Base-by-base conservation (phyloP, 2,888 invertebrate species). In the Xestia rhomboidea region DNA sequence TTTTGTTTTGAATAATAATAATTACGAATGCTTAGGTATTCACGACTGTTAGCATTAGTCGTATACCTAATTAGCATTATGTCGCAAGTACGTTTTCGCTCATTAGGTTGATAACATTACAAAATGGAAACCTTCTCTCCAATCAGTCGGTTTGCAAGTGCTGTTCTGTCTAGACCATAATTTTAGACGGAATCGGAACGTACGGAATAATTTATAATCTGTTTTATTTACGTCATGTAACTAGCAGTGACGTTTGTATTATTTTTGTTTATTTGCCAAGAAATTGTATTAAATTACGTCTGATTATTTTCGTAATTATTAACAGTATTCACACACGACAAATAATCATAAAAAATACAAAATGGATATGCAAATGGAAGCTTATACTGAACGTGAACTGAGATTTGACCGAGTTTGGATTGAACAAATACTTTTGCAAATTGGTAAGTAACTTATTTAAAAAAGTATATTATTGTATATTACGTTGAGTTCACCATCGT, bases 391-490 rank as follows among this genome's bases (percentile, higher is more conserved):
- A 24, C 87, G 84, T 51, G 92, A 92, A 78, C 76, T 93, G 5
- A 88, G 88, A 27, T 93, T 93, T 73, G 91, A 95, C 77, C 87
- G 86, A 41, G 87, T 64, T 30, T 92, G 91, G 90, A 87, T 95
- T 51, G 95, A 96, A 84, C 88, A 90, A 84, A 90, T 95, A 51
- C 87, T 96, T 71, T 88, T 96, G 44, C 82, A 94, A 82, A 88
- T 96, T 54, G 92, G 96, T 95, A 87, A 91, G 92, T 88, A 67
- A 30, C 8, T 13, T 34, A 13, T 15, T 38, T 38, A n/a, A n/a
- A 34, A 38, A 38, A 24, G 24, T 38, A 3, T 1, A n/a, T 24
- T n/a, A n/a, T n/a, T 38, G 38, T 41, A 64, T 41, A 41, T 41
- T 62, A 30, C 27, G 13, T 11, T 18, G 41, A 24, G 11, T 30